phyloP scores from a whole-genome alignment of 2,888 invertebrate species.

The Mechanitis mazaeus region DNA sequence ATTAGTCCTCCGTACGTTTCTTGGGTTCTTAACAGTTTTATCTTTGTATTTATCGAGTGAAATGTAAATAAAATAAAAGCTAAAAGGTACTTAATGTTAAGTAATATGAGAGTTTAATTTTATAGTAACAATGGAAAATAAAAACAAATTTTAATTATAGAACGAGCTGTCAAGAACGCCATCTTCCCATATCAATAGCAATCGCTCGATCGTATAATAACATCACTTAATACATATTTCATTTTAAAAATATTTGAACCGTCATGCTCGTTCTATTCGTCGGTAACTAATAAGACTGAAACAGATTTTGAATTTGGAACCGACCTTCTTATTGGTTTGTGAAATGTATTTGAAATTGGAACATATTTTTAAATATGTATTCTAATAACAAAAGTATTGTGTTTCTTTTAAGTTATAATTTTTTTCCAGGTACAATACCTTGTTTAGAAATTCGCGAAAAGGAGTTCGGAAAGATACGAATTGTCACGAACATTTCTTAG shows the following conservation, averaged over 20 bases:
- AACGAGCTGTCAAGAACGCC: slow-evolving; percentile 34
- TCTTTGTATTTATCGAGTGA: slow-evolving; percentile 13
- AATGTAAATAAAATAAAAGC: slow-evolving; percentile 7
- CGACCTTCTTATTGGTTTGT: slow-evolving; percentile 53
- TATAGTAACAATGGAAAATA: slow-evolving; percentile 25
- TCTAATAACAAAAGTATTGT: slow-evolving; percentile 13
- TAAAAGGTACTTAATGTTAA: too few relatives aligned
- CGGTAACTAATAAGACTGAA: slow-evolving; percentile 52
- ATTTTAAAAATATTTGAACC: slow-evolving; percentile 75
- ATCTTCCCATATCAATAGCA: slow-evolving; percentile 54
- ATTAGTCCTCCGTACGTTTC: slow-evolving; percentile 2
- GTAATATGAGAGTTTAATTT: too few relatives aligned
- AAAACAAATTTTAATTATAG: slow-evolving; percentile 59
- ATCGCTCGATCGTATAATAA: slow-evolving; percentile 70
- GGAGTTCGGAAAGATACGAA: slow-evolving; percentile 37
- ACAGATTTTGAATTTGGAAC: slow-evolving; percentile 73
- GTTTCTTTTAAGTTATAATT: slow-evolving; percentile 23
- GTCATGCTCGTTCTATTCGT: slow-evolving; percentile 73
- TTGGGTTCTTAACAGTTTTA: slow-evolving; percentile 1
- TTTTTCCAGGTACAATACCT: slow-evolving; percentile 53
- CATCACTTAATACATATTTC: slow-evolving; percentile 70
- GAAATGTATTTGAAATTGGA: slow-evolving; percentile 45
- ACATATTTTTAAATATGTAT: background rate
- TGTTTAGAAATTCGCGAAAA: slow-evolving; percentile 43
- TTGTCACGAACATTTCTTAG: slow-evolving; percentile 49